These are phyloP conservation scores for Microplitis demolitor DNA, from an alignment of 1,140 invertebrate genomes.

Conservation along the genomic window DNA sequence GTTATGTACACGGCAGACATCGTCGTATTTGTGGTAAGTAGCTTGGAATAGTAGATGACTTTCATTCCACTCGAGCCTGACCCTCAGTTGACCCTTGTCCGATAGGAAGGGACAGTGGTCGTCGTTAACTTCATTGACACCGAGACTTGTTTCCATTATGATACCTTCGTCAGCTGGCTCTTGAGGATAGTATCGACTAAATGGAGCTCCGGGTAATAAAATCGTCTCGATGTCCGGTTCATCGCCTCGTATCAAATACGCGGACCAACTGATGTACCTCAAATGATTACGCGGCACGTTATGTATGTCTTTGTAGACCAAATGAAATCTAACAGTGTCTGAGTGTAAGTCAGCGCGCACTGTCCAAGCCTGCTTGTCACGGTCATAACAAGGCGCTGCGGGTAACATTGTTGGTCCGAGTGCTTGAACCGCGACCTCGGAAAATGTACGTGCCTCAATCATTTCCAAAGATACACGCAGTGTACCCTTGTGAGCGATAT, in stretches of 20 bases:
- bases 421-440: constrained; percentile 68
- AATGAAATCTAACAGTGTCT: constrained; percentile 76
- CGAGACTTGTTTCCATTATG: constrained; percentile 82
- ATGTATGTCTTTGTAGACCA: constrained; percentile 85
- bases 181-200: constrained; percentile 84
- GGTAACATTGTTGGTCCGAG: constrained; percentile 53
- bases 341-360: constrained; percentile 81
- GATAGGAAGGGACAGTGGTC: constrained; percentile 78
- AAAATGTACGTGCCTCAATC: constrained; percentile 76
- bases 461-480: constrained; percentile 77
- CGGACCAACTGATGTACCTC: constrained; percentile 81
- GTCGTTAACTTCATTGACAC: constrained; percentile 79
- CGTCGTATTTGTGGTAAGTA: constrained; percentile 87
- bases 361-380: constrained; percentile 84
- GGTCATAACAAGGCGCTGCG: constrained; percentile 78
- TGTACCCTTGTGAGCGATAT: constrained; percentile 65
- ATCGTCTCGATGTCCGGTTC: constrained; percentile 65
- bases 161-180: constrained; percentile 82
- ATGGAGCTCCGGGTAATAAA: constrained; percentile 74
- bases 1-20: constrained; percentile 81
- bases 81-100: constrained; percentile 75
- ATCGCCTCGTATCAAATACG: constrained; percentile 70
- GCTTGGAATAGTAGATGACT: constrained; percentile 84
- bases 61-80: constrained; percentile 86
- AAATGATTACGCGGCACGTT: constrained; percentile 84